A percentile compares a stretch with the other conserved stretches of the same genome.
These are phyloP conservation scores for Amia ocellicauda DNA, from an alignment of 2,113 vertebrate species.

Conservation along the genomic window DNA sequence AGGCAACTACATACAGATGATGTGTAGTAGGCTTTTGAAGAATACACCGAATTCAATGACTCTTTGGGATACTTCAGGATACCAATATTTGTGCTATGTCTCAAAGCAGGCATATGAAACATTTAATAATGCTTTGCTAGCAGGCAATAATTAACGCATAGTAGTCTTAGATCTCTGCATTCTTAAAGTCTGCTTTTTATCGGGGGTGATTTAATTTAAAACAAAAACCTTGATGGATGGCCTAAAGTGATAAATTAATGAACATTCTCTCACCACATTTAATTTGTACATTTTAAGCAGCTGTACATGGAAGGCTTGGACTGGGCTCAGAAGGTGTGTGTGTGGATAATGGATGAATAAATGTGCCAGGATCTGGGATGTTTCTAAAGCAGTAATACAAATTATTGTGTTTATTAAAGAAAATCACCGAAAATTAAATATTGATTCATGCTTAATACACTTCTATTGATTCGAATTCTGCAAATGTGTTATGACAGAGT, in stretches of 20 bases:
- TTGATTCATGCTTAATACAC: slow-evolving; percentile 19
- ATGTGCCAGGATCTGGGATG: background rate
- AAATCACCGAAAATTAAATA: slow-evolving; percentile 40
- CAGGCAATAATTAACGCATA: no score
- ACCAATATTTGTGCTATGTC: no score
- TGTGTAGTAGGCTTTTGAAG: no score
- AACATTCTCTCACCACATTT: background rate
- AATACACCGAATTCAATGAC: no score
- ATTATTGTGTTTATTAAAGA: slow-evolving; percentile 37
- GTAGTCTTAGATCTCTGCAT: background rate
- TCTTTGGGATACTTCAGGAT: no score
- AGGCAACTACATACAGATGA: no score
- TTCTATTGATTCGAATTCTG: slow-evolving; percentile 26
- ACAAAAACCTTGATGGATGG: background rate
- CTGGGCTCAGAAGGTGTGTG: slow-evolving; percentile 4
- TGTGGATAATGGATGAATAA: background rate
- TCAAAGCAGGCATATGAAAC: no score
- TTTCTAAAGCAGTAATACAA: slow-evolving; percentile 12
- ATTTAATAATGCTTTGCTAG: no score
- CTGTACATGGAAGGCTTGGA: slow-evolving; percentile 3
- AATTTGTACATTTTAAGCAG: background rate
- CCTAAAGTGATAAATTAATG: background rate
- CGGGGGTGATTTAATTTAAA: background rate
- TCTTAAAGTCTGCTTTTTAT: background rate
- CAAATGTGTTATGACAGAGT: background rate